Base-by-base conservation (phyloP, 2,888 invertebrate species). In the Caradrina kadenii region DNA sequence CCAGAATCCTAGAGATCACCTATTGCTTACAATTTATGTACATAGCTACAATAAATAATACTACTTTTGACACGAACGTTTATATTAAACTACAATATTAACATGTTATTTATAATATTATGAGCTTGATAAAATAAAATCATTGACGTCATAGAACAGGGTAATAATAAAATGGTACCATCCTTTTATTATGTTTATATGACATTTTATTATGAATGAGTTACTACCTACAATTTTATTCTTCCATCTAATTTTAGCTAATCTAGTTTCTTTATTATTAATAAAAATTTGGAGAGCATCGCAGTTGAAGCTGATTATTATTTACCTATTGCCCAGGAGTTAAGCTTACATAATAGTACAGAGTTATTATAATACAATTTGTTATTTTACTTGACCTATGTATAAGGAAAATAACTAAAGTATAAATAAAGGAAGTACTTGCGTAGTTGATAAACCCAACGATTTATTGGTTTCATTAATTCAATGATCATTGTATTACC, bases 111-210 rank as follows among this genome's bases (percentile, higher is more conserved):
- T 62, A 62, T 49, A 26, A 22, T 39, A 54, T 7, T 55, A 68
- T 50, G 35, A 63, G 22, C 35, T 17, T 42, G 45, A 67, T 73
- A 54, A 65, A 76, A 55, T 63, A 76, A 4, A 50, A 54, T 53
- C 55, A 69, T 76, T 81, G 81, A 81, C 81, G 81, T 81, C 81
- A 81, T 58, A 55, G 69, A 53, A 42, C 54, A 31, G 13, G 58
- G 31, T 69, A 63, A 54, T 66, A 39, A 39, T 39, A 17, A 19
- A 67, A 54, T 45, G 17, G 45, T 45, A 45, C 45, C 45, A 15
- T 45, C 45, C 45, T 45, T 17, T 45, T 45, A 45, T 45, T 17
- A 17, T 42, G 45, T 45, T 45, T 45, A 45, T 8, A 39, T 45
- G 6, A 17, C 45, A 45, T 45, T 11, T 45, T 17, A 45, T 17